Base-by-base conservation (phyloP, 2,797 vertebrate genomes). In the Notolabrus celidotus region DNA sequence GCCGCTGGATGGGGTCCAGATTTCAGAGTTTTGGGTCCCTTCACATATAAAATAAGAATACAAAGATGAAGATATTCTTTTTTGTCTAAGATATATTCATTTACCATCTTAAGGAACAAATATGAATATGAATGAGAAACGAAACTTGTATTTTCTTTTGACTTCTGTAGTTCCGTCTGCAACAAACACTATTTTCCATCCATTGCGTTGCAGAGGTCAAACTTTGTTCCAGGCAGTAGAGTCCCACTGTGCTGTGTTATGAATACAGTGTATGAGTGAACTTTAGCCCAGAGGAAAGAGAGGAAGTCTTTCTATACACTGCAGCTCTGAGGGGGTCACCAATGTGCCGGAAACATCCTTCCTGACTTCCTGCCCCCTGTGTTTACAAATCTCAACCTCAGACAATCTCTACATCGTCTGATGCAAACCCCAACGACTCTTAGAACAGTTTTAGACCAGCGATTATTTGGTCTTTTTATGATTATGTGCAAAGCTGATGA, bases 211-310 rank as follows among this genome's bases (percentile, higher is more conserved):
- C 20, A 71, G 51, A 57, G 39, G 31, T 49, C 59, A 47, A 75
- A 70, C 77, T 74, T 79, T 71, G 72, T 67, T 82, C 68, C 76
- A 58, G 74, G 62, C 78, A 64, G 39, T 61, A 65, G 65, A 71
- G 70, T 77, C 79, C 74, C 70, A 75, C 83, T 73, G 80, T 8
- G 62, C n/a, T 55, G 67, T 77, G 77, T 67, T 82, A 53, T 84
- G 87, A 86, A 83, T 80, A 81, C 80, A 86, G 67, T 77, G 65
- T 68, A 52, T 56, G 56, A 65, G 33, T 87, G 79, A 89, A 88
- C 90, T 90, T 90, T 88, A 67, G 77, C 78, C 89, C 70, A 91
- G 76, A 89, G 88, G 79, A 88, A 87, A 73, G 47, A 79, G 69
- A 87, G 85, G 88, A 90, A 89, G 88, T 62, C 68, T 74, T 82